Evolutionary conservation across 2,113 vertebrate species (phyloP), one percentile per base, ranked within the genome.

Genomic region (Physeter macrocephalus): DNA sequence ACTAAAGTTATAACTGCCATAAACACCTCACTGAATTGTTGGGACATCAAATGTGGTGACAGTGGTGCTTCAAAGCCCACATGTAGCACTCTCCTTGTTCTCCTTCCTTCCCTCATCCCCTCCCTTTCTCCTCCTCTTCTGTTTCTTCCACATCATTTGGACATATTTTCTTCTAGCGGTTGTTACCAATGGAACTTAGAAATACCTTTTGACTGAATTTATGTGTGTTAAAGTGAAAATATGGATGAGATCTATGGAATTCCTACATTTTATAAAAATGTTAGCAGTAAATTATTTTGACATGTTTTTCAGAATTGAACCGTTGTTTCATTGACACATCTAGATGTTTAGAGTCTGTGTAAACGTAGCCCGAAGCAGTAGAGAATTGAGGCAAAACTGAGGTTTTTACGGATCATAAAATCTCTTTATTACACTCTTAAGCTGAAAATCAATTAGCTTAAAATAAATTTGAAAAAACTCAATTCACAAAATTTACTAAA

Each of bases 391-490:
- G 34, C 15, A 91, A 75, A 89, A 41, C 2, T 78, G n/a, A 90
- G 8, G 5, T 69, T 77, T 82, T 62, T 46, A 43, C 3, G n/a
- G 82, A 78, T 72, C 21, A 49, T 54, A 39, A 57, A 57, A 89
- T 75, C 2, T 90, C 41, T 66, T 11, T 39, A 66, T 89, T 91
- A 89, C 21, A 72, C 13, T 57, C 25, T 62, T 71, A 83, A 82
- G 7, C 36, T 74, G 15, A 85, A 71, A 93, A 72, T 74, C 8
- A 89, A 34, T 74, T 67, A 96, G 27, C 61, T 88, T 90, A 95
- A 95, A 74, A 72, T 90, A 81, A 72, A 84, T 41, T 43, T 69
- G 8, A 83, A 93, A 36, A 88, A 95, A n/a, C 3, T 90, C 31
- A 86, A 46, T 39, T 87, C 11, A 72, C 2, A 71, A 92, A 66